A percentile compares a stretch with the other conserved stretches of the same genome.
phyloP scores from a whole-genome alignment of 2,113 vertebrate genomes.

The Hystrix brachyura region DNA sequence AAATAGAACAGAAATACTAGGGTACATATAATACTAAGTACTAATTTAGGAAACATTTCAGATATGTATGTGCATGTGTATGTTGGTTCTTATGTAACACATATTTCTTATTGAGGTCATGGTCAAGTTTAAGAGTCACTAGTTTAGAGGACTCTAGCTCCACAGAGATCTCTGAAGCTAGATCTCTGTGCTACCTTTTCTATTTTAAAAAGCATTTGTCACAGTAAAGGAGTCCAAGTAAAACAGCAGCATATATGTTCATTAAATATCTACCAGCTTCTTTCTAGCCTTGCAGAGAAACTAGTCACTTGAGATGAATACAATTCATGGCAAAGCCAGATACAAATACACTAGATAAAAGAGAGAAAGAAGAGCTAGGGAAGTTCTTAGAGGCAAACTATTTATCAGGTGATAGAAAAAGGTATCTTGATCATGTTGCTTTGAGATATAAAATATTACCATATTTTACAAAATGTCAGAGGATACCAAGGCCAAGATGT shows the following conservation, averaged over 20 bases:
- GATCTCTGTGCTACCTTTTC: neutral
- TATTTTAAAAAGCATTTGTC: neutral
- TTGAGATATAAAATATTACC: conserved; percentile 77
- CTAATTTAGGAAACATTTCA: neutral
- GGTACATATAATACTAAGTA: neutral
- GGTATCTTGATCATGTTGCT: conserved; percentile 34
- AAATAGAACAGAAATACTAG: neutral
- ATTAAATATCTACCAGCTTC: neutral
- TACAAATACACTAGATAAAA: conserved; percentile 4
- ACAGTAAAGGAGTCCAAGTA: neutral
- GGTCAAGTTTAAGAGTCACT: neutral
- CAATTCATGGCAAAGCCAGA: conserved; percentile 33
- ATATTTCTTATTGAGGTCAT: neutral
- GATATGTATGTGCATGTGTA: neutral
- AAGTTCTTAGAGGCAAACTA: conserved; percentile 3
- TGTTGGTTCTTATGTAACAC: no score
- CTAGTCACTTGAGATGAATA: neutral
- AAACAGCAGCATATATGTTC: neutral
- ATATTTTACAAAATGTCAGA: conserved; percentile 26
- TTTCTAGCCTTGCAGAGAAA: conserved; percentile 62
- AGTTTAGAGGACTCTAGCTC: neutral
- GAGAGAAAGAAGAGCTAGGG: conserved; percentile 33
- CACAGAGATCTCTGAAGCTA: neutral
- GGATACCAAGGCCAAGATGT: neutral
- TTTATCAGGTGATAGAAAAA: conserved; percentile 7